These are phyloP conservation scores for Limnodromus scolopaceus DNA, from an alignment of 2,797 vertebrate genomes.

Conservation along the genomic window DNA sequence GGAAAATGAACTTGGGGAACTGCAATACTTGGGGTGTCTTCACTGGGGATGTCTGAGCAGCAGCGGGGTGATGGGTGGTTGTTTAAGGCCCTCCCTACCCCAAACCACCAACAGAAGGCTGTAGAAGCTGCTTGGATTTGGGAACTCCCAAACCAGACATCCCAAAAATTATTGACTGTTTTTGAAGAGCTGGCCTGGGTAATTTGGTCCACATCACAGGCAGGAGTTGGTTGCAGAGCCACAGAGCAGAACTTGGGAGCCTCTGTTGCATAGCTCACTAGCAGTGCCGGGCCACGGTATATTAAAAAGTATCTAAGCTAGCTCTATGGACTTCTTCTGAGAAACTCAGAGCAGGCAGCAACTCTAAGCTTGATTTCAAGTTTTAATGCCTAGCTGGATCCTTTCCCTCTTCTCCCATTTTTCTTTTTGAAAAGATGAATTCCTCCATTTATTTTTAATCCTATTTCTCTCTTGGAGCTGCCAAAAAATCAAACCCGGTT, in stretches of 20 bases:
- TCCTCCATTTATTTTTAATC: slow-evolving; percentile 43
- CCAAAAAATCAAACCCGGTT: neutral
- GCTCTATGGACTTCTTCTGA: neutral
- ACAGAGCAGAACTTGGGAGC: neutral
- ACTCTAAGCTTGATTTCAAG: neutral
- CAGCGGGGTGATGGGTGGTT: neutral
- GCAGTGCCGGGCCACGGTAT: rapidly evolving
- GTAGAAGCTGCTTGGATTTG: neutral
- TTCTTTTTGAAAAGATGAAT: slow-evolving; percentile 29
- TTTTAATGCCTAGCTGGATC: slow-evolving; percentile 7
- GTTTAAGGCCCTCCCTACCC: neutral
- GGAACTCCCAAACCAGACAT: neutral
- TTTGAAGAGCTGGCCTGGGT: neutral
- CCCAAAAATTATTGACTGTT: neutral
- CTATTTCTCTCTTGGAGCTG: neutral
- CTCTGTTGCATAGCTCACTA: rapidly evolving
- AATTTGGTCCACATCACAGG: rapidly evolving
- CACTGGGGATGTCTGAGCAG: neutral
- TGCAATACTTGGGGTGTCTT: neutral
- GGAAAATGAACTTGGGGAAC: neutral
- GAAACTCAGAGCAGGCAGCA: neutral
- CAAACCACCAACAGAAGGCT: neutral
- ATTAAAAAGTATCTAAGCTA: neutral
- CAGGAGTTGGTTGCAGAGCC: neutral
- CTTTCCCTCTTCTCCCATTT: slow-evolving; percentile 1